phyloP scores from a whole-genome alignment of 2,888 invertebrate genomes.

The Lacanobia wlatinum region DNA sequence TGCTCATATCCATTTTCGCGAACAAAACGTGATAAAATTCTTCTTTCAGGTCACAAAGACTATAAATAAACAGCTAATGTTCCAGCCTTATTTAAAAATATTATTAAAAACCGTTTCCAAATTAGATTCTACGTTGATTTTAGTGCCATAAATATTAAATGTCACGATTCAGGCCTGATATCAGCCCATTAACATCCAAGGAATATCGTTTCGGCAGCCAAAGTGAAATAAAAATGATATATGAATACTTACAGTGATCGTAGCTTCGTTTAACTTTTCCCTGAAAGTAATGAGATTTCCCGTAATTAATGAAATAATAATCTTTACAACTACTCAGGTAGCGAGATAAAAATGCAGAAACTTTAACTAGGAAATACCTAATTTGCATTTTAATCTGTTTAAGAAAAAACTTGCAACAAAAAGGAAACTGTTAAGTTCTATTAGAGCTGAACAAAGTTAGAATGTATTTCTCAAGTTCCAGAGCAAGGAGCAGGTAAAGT shows the following conservation, averaged over 20 bases:
- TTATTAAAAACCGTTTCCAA: constrained; percentile 24
- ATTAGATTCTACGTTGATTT: constrained; percentile 41
- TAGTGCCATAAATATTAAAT: constrained; percentile 41
- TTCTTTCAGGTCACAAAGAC: constrained; percentile 12
- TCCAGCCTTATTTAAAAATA: background rate
- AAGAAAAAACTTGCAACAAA: constrained; percentile 37
- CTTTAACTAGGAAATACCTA: constrained; percentile 38
- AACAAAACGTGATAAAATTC: background rate
- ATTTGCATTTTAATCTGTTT: constrained; percentile 56
- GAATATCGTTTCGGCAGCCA: constrained; percentile 15
- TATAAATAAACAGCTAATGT: constrained; percentile 23
- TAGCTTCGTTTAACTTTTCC: constrained; percentile 61
- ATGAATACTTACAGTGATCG: constrained; percentile 69
- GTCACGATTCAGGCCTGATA: constrained; percentile 33
- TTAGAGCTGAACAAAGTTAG: constrained; percentile 50
- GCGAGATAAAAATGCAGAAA: constrained; percentile 15
- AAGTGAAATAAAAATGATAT: constrained; percentile 53
- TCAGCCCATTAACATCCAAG: constrained; percentile 39
- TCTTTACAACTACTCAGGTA: constrained; percentile 4
- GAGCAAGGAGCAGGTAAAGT: constrained; percentile 42
- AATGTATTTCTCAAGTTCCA: constrained; percentile 52
- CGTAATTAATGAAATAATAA: constrained; percentile 58
- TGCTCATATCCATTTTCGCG: constrained; percentile 25
- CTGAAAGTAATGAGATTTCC: constrained; percentile 64
- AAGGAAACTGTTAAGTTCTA: constrained; percentile 48